Percentiles rank a stretch among this genome's conserved stretches.
These are phyloP conservation scores for Busseola fusca DNA, from an alignment of 2,888 invertebrate species.

Conservation along the genomic window DNA sequence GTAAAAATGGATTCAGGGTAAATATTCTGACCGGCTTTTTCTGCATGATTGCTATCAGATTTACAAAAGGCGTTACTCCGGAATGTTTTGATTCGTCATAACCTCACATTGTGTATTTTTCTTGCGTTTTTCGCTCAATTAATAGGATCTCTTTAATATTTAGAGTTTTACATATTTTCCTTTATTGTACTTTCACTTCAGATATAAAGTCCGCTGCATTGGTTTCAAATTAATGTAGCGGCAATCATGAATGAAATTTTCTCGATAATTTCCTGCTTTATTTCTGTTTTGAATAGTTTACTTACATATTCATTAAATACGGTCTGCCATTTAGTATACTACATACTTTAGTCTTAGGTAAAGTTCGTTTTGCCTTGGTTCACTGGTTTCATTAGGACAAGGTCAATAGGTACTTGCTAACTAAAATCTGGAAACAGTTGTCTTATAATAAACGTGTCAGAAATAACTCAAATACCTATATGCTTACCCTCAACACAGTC, in stretches of 20 bases:
- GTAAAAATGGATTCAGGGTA: slow-evolving; percentile 85
- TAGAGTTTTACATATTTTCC: slow-evolving; percentile 44
- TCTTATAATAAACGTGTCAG: slow-evolving; percentile 51
- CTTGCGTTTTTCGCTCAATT: slow-evolving; percentile 59
- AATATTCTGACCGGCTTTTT: slow-evolving; percentile 72
- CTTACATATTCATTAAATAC: not conserved
- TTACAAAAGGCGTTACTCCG: slow-evolving; percentile 63
- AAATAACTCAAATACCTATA: slow-evolving; percentile 52
- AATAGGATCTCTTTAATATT: slow-evolving; percentile 57
- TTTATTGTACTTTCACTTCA: slow-evolving; percentile 23
- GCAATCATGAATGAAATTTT: slow-evolving; percentile 32
- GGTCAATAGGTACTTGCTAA: slow-evolving; percentile 48
- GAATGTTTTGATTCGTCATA: slow-evolving; percentile 82
- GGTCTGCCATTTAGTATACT: not conserved
- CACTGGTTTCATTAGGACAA: slow-evolving; percentile 54
- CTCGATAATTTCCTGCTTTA: slow-evolving; percentile 9
- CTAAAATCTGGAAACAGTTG: slow-evolving; percentile 38
- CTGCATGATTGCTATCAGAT: slow-evolving; percentile 65
- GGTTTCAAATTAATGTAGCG: slow-evolving; percentile 42
- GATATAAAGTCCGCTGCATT: slow-evolving; percentile 29
- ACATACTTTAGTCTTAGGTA: not conserved
- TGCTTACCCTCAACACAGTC: slow-evolving; percentile 1
- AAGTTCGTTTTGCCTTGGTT: slow-evolving; percentile 34
- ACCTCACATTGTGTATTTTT: slow-evolving; percentile 76
- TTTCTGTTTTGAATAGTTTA: not conserved